phyloP scores from a whole-genome alignment of 2,888 invertebrate genomes.

The Argyra leucocephala region DNA sequence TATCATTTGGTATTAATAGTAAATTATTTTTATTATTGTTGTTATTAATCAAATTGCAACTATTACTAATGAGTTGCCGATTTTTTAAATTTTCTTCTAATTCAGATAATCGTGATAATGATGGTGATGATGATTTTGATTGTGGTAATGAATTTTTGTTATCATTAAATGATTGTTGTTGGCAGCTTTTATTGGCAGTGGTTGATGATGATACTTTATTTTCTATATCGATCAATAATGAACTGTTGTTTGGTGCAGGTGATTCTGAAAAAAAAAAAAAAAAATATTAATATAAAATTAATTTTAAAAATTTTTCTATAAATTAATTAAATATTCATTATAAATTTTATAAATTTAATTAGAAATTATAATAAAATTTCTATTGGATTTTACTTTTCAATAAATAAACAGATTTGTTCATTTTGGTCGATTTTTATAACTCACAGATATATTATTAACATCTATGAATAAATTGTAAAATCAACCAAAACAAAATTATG shows the following conservation, averaged over 20 bases:
- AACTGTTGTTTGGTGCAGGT: conserved; percentile 27
- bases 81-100: conserved; percentile 12
- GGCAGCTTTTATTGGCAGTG: conserved; percentile 47
- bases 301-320: too few relatives aligned
- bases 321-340: too few relatives aligned
- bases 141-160: conserved; percentile 32
- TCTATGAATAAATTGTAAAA: too few relatives aligned
- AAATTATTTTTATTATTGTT: background rate
- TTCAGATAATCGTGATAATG: background rate
- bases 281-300: conserved; percentile 5
- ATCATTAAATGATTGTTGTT: conserved; percentile 27
- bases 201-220: conserved; percentile 43
- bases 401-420: too few relatives aligned
- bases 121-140: conserved; percentile 28
- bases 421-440: too few relatives aligned
- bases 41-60: background rate
- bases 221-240: conserved; percentile 26
- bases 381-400: too few relatives aligned
- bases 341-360: too few relatives aligned
- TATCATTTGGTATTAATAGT: background rate
- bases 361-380: too few relatives aligned
- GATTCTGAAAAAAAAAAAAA: conserved; percentile 31
- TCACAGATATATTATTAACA: too few relatives aligned
- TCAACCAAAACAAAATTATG: too few relatives aligned
- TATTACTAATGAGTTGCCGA: conserved; percentile 17